Base-by-base conservation (phyloP, 1,140 invertebrate genomes). In the Eupeodes corollae region DNA sequence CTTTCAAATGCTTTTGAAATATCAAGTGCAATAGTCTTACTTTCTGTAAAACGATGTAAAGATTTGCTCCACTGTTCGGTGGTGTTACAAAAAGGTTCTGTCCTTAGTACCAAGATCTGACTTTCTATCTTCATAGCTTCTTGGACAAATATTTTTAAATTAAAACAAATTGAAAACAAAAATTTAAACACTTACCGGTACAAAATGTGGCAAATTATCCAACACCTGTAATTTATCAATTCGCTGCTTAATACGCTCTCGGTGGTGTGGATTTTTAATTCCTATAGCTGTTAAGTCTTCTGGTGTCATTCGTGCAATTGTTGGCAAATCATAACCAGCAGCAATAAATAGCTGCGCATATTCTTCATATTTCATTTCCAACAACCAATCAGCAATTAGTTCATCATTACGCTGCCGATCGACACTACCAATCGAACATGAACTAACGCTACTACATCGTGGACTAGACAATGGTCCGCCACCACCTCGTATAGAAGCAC, bases 261-360 rank as follows among this genome's bases (percentile, higher is more conserved):
- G 78, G 71, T 99, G 93, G 68, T 91, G 88, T 31, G 97, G 96
- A 72, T 98, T 96, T 59, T 94, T 98, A 55, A 99, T 96, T 57
- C 84, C 84, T 57, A 86, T 83, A 37, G 82, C 84, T 8, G 84
- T 86, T 54, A 86, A 74, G 72, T 86, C 91, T 73, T 98, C 94
- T 1, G 96, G 95, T 15, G 96, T 99, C 91, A 98, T 98, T 49
- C 92, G 76, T 19, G 91, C 90, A 57, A 98, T 94, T 1, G 95
- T 98, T 16, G 91, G 84, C 73, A 99, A 82, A 73, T 99, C 96
- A 68, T 99, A 99, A 32, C 95, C 96, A 35, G 95, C 91, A 16
- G 87, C 80, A 41, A 92, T 79, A 70, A 99, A 99, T 18, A 95
- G 77, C 32, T 86, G 79, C 53, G 91, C 89, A 71, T 99, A 99